Evolutionary conservation across 1,140 invertebrate species (phyloP), one percentile per base, ranked within the genome.

Genomic region (Galleria mellonella): DNA sequence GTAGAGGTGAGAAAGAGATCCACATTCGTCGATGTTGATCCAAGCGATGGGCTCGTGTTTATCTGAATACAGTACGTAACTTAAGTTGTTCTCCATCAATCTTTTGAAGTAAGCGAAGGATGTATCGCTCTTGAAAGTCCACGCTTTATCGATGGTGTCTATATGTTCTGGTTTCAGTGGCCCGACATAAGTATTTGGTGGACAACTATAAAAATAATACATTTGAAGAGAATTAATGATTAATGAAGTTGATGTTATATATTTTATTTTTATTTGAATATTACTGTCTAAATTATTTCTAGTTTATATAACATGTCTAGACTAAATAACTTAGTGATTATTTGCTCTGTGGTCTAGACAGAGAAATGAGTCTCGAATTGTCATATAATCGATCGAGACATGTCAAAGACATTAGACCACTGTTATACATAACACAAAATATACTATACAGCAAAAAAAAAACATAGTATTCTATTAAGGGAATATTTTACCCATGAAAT

Each of bases 1-100:
- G 40, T 54, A 73, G 0, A 68, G 36, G 35, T 73, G 64, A 1
- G 60, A 43, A 0, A 73, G 36, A 4, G 37, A n/a, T 6, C 66
- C 66, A 6, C 41, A 33, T 13, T 51, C 49, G 4, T 37, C 48
- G 0, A 62, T 27, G 1, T 31, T 33, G 6, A 70, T 37, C 63
- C 63, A 72, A 0, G 58, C 59, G 9, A 65, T 11, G 4, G 60
- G 63, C n/a, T 45, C 11, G 6, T 59, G 39, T 27, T 62, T 41
- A 35, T 51, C 32, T 7, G 55, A 55, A 40, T 64, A 69, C 0
- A 72, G 27, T 2, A 59, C 58, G 32, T 64, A 62, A 0, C 42
- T 51, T 0, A 62, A 33, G 17, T 50, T 44, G 37, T 60, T 48
- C 1, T 43, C 43, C 30, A 54, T 46, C 14, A 63, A 33, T n/a